Base-by-base conservation (phyloP, 1,140 invertebrate species). In the Lepidurus arcticus region DNA sequence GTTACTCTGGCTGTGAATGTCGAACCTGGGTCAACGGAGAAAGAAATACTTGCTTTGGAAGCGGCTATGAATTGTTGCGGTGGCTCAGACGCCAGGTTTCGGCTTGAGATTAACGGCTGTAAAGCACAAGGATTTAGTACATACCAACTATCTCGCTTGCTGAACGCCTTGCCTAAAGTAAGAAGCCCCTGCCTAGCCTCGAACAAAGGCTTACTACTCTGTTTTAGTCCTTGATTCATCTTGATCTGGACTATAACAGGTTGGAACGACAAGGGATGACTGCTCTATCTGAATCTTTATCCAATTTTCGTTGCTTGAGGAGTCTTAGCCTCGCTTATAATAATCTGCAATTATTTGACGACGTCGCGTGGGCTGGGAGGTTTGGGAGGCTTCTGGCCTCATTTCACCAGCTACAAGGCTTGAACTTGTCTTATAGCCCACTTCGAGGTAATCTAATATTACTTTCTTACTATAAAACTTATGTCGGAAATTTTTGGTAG, bases 231-330 rank as follows among this genome's bases (percentile, higher is more conserved):
- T 65, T 65, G 53, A 65, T 65, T 65, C 53, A 65, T 65, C 53
- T 65, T 65, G 53, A 65, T 65, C 21, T 65, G 53, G 53, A 65
- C 53, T 65, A 65, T 21, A 65, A 65, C 53, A 65, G 53, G 53
- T 65, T 65, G 21, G 53, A 65, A 65, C 53, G 53, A 21, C 53
- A 7, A 65, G 53, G 53, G 16, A 21, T 65, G 53, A 65, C 53
- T 13, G 53, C 9, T 9, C 16, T 65, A n/a, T 13, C 53, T 65
- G 53, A 65, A 7, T 21, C 53, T 21, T 65, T 65, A 7, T 65
- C 53, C 53, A 7, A 9, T 9, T 65, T 65, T 65, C 16, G 53
- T 8, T 65, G 53, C 53, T 65, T 65, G 53, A 65, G 21, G 21
- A 65, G 53, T 65, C 53, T 65, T 7, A 65, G 53, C 21, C 53